Evolutionary conservation across 1,140 invertebrate genomes (phyloP).

Genomic region (Lamellibrachia luymesi): DNA sequence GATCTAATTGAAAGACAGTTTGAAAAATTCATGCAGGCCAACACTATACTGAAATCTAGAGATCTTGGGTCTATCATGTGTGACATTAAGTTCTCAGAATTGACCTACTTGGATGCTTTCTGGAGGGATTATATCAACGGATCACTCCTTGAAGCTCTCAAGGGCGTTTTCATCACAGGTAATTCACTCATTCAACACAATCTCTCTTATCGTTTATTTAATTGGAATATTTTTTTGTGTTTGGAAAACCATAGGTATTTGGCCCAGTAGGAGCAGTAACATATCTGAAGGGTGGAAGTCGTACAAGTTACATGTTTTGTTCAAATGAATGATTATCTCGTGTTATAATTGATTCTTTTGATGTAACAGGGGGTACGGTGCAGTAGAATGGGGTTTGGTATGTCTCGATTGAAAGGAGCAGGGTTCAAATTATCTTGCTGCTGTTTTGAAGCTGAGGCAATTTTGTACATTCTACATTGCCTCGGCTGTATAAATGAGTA

Average conservation of each 20-base stretch:
- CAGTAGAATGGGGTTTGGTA: too few relatives aligned
- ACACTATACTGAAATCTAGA: conserved; percentile 48
- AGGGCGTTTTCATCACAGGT: conserved; percentile 53
- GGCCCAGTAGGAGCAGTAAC: too few relatives aligned
- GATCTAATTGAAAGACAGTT: conserved; percentile 48
- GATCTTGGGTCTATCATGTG: conserved; percentile 54
- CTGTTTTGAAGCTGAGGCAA: neutral
- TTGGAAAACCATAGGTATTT: neutral
- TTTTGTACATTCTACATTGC: neutral
- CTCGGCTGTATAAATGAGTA: neutral
- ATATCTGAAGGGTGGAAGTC: too few relatives aligned
- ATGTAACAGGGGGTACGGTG: too few relatives aligned
- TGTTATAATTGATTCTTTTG: too few relatives aligned
- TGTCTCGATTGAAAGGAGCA: neutral
- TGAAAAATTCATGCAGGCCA: conserved; percentile 53
- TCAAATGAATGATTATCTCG: too few relatives aligned
- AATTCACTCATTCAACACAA: conserved; percentile 9
- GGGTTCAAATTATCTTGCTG: neutral
- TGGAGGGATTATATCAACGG: conserved; percentile 58
- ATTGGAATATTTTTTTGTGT: neutral
- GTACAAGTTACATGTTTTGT: too few relatives aligned
- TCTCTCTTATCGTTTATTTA: too few relatives aligned
- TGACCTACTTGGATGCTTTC: conserved; percentile 55
- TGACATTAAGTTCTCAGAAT: conserved; percentile 56
- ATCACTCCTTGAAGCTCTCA: conserved; percentile 51